phyloP scores from a whole-genome alignment of 2,113 vertebrate genomes.

The Mystacornis crossleyi region DNA sequence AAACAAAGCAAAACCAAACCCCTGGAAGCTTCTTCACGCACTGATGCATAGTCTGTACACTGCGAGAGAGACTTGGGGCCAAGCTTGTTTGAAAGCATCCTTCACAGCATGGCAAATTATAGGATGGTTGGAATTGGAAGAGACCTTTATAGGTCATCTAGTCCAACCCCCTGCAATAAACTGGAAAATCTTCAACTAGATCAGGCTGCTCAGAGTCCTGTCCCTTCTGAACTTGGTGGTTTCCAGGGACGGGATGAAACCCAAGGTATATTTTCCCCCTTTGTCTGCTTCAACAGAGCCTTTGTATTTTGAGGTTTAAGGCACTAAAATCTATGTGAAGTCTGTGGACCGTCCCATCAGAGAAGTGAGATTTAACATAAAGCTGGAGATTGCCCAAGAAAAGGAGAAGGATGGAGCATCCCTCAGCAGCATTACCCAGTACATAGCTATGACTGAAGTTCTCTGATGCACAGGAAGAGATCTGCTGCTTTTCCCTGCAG shows the following conservation, averaged over 20 bases:
- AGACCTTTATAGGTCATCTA: neutral
- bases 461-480: neutral
- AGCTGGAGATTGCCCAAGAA: neutral
- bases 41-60: neutral
- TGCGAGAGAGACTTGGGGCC: neutral
- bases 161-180: neutral
- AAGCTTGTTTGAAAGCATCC: neutral
- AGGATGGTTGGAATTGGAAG: neutral
- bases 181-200: neutral
- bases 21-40: neutral
- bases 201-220: neutral
- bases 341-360: neutral
- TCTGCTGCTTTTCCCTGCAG: neutral
- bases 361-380: neutral
- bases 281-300: neutral
- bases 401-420: neutral
- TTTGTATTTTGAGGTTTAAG: neutral
- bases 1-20: neutral
- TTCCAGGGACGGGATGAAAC: neutral
- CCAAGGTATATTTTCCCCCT: neutral
- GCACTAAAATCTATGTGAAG: neutral
- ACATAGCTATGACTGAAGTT: neutral
- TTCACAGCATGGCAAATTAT: neutral
- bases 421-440: neutral
- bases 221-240: neutral